Evolutionary conservation across 1,140 invertebrate species (phyloP), one percentile per base, ranked within the genome.

Genomic region (Ooceraea biroi): DNA sequence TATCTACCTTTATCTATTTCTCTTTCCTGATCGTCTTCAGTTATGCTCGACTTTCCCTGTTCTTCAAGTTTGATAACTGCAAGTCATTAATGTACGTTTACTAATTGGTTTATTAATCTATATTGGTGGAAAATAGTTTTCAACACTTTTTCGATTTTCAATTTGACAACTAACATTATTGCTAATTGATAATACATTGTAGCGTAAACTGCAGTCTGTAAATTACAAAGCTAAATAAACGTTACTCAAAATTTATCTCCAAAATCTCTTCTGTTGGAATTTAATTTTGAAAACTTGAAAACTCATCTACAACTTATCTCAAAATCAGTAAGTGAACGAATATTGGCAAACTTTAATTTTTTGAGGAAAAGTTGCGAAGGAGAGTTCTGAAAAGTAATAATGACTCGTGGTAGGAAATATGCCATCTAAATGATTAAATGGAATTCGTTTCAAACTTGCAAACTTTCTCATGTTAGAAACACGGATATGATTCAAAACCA

Each of bases 21-120:
- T 61, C 25, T 10, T 25, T 61, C 11, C 7, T 5, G 7, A 3
- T 22, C 41, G 11, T 27, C 14, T 46, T 36, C 0, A 73, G 57
- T 17, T 46, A 22, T 12, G 27, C 17, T 30, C 10, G 36, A 55
- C 5, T 36, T 14, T 55, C 30, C 22, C 48, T 5, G 36, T 12
- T 69, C 50, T 57, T 69, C 22, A 14, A 57, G 3, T 30, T 76
- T 48, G 11, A 41, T 3, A 80, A 30, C 74, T 78, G 74, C 3
- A 44, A 69, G 30, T 71, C 1, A 57, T 44, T 17, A 7, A 0
- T 10, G 3, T 55, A 19, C 69, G 3, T 30, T 22, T 68, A n/a
- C 30, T 3, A 36, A 36, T 30, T 65, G n/a, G 1, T 36, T 36
- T 12, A 22, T 46, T 14, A 3, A 41, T 60, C 0, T 1, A 0